Evolutionary conservation across 2,113 vertebrate genomes (phyloP).

Genomic region (Perca flavescens): DNA sequence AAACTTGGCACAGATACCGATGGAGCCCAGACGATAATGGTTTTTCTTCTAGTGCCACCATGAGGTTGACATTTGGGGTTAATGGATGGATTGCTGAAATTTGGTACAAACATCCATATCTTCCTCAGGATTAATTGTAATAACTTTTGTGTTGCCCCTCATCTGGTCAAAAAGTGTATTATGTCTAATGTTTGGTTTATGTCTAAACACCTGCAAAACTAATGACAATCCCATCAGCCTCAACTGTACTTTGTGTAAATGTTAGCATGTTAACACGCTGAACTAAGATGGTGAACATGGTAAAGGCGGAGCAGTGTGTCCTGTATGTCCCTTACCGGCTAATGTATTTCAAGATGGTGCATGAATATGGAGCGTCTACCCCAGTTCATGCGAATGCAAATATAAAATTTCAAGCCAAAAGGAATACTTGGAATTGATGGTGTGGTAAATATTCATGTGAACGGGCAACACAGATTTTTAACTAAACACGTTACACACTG

Average conservation of each 20-base stretch:
- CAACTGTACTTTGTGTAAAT: neutral
- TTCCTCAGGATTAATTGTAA: no score
- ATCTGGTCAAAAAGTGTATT: neutral
- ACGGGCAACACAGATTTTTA: no score
- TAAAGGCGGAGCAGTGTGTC: neutral
- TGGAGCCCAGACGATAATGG: neutral
- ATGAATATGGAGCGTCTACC: no score
- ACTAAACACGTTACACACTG: no score
- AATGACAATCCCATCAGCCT: neutral
- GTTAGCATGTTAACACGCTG: neutral
- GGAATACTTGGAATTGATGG: no score
- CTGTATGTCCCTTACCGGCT: no score
- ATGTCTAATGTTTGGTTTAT: neutral
- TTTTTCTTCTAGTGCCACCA: neutral
- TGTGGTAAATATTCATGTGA: no score
- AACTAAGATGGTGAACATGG: neutral
- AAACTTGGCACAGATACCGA: neutral
- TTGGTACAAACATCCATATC: neutral
- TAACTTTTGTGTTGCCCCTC: no score
- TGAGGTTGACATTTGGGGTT: neutral
- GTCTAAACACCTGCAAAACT: neutral
- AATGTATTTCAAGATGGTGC: no score
- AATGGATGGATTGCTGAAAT: neutral
- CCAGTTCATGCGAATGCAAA: no score
- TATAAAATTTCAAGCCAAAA: no score